Evolutionary conservation across 2,113 vertebrate species (phyloP), one percentile per base, ranked within the genome.

Genomic region (Phylloscopus whistleri): DNA sequence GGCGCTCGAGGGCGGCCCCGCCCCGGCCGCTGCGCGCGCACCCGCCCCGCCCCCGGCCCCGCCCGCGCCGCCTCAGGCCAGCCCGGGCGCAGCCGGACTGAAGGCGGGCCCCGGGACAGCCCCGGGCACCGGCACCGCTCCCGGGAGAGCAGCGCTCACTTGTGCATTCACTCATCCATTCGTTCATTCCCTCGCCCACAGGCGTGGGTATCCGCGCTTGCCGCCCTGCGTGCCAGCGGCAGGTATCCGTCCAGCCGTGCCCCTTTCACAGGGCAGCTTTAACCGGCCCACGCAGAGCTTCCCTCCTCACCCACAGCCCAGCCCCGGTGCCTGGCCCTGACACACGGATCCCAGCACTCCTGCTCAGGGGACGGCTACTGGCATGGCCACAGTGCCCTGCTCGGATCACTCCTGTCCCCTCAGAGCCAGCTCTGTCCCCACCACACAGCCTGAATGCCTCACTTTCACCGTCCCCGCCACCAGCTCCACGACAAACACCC

Each of bases 131-230:
- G 41, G 41, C n/a, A 6, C 6, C 11, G 59, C 19, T 14, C 15
- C 17, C 6, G 9, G 55, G 7, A 37, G 6, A 30, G 51, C 60
- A 0, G 13, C 31, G 7, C 3, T 5, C 49, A 0, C n/a, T 37
- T 8, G 4, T 11, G n/a, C 28, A 0, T 21, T 24, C 51, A 0
- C 9, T 28, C 48, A 7, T 8, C 28, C 33, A 1, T 5, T 6
- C 52, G 0, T 4, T 33, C 62, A 3, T 21, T 31, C 35, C 21
- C 21, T 51, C 35, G 2, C 16, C 21, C 35, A 11, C 30, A 15
- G 10, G 15, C 9, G 13, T 8, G n/a, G 13, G 19, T 16, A 6
- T 8, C 17, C 22, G 53, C 20, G 35, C 26, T 11, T 31, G 37
- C 44, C 16, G 22, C 27, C 16, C 23, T 12, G 46, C 33, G 15